A percentile compares a stretch with the other conserved stretches of the same genome.
phyloP scores from a whole-genome alignment of 2,888 invertebrate species.

The Pseudanteris insignis region DNA sequence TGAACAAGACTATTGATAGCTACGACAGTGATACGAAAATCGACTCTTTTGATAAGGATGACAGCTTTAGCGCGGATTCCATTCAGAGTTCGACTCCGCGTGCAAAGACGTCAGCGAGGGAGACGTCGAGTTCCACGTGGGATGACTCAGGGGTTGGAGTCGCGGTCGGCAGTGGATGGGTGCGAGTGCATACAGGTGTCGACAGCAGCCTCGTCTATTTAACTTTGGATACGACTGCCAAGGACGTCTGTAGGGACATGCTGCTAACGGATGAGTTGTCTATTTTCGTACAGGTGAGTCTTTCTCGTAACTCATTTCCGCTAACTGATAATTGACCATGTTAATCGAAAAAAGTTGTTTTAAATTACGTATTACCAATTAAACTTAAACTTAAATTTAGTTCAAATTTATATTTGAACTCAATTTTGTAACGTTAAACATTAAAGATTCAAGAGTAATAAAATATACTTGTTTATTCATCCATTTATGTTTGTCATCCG shows the following conservation, averaged over 20 bases:
- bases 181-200: slow-evolving; percentile 72
- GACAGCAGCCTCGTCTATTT: slow-evolving; percentile 71
- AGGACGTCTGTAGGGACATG: slow-evolving; percentile 67
- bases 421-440: too few species aligned
- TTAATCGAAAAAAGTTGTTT: background rate
- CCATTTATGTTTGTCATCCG: too few species aligned
- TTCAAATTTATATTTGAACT: too few species aligned
- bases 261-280: slow-evolving; percentile 66
- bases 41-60: slow-evolving; percentile 34
- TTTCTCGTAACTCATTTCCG: background rate
- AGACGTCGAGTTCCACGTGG: slow-evolving; percentile 60
- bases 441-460: too few species aligned
- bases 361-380: too few species aligned
- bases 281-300: slow-evolving; percentile 61
- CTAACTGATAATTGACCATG: background rate
- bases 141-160: slow-evolving; percentile 68
- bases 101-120: slow-evolving; percentile 27
- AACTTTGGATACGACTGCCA: slow-evolving; percentile 70
- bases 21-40: slow-evolving; percentile 54
- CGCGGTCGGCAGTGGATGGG: slow-evolving; percentile 70
- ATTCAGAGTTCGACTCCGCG: slow-evolving; percentile 51
- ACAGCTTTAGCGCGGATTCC: slow-evolving; percentile 58
- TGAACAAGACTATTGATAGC: slow-evolving; percentile 60
- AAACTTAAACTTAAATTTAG: too few species aligned
- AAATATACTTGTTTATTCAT: too few species aligned